phyloP scores from a whole-genome alignment of 64 coral and sea anemone genomes.

The Montipora foliosa region DNA sequence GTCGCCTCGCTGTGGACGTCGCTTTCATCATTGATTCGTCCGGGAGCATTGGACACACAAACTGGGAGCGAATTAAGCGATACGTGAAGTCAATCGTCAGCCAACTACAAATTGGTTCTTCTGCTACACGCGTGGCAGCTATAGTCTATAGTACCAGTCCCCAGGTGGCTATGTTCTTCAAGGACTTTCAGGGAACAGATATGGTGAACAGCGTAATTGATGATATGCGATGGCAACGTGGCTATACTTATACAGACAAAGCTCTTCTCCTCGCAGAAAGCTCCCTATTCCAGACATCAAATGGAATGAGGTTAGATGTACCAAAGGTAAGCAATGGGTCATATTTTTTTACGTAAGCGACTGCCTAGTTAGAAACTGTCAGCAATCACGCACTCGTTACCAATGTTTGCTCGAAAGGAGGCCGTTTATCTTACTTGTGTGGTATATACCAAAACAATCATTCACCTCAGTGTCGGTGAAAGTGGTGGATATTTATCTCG shows the following conservation, averaged over 20 bases:
- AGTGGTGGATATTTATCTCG: too few relatives aligned
- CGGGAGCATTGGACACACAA: conserved; percentile 81
- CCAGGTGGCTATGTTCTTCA: conserved; percentile 43
- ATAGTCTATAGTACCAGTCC: conserved; percentile 67
- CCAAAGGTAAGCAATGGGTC: conserved; percentile 67
- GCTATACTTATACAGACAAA: conserved; percentile 79
- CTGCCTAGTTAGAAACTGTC: too few relatives aligned
- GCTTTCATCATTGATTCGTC: conserved; percentile 82
- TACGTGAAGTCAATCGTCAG: conserved; percentile 71
- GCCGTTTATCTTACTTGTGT: too few relatives aligned
- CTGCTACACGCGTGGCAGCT: conserved; percentile 55
- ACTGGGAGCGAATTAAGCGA: conserved; percentile 72
- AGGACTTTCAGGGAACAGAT: neutral
- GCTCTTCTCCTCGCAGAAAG: conserved; percentile 74
- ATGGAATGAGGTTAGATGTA: conserved; percentile 69
- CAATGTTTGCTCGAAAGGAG: too few relatives aligned
- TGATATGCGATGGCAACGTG: conserved; percentile 59
- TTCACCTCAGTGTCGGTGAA: too few relatives aligned
- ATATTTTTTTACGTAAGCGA: neutral
- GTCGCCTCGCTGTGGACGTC: conserved; percentile 30
- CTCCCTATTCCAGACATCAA: conserved; percentile 41
- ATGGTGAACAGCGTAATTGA: neutral
- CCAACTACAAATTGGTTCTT: conserved; percentile 54
- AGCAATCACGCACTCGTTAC: too few relatives aligned
- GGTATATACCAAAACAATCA: too few relatives aligned